Evolutionary conservation across 2,888 invertebrate genomes (phyloP), one percentile per base, ranked within the genome.

Genomic region (Oconnorella tubifera): DNA sequence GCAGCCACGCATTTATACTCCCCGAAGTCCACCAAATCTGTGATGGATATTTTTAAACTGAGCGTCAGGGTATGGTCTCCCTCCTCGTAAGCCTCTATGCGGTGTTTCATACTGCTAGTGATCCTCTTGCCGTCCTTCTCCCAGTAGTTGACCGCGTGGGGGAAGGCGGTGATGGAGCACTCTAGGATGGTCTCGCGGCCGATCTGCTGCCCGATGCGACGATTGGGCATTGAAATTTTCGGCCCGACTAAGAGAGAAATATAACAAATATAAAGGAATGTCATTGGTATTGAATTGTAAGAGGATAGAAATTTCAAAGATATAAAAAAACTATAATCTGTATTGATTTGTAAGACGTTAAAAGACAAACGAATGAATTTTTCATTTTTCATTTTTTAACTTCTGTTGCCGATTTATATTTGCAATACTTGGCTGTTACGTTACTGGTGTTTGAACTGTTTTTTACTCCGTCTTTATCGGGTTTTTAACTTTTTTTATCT

Each of bases 131-230:
- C 63, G 48, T 65, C 66, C 31, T 66, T 65, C 61, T 70, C 70
- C 80, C 80, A 80, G 25, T 74, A 73, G 62, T 74, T 77, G 56
- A 59, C 27, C 6, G 65, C 65, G 40, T 76, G 75, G 0, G 80
- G 80, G 62, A 75, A 76, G 1, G 79, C 79, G 3, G 77, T 75
- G 33, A 80, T 75, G 33, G 71, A 62, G 65, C 80, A 80, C 62
- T 79, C 78, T 48, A 80, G 71, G 25, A 80, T 79, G 1, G 80
- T 80, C 49, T 76, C 75, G 64, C 73, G 75, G 19, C 78, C 77
- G 50, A 68, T 56, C 28, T 60, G 51, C 63, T 80, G 80, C n/a
- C 77, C 74, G 53, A 80, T 74, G 63, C 76, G 70, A 58, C 69
- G 72, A 33, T 73, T 76, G 19, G 74, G 74, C 58, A 80, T 67